Percentiles rank a stretch among this genome's conserved stretches.
Conservation (phyloP, 2,888 invertebrate species). For the Geophilus truncorum region DNA sequence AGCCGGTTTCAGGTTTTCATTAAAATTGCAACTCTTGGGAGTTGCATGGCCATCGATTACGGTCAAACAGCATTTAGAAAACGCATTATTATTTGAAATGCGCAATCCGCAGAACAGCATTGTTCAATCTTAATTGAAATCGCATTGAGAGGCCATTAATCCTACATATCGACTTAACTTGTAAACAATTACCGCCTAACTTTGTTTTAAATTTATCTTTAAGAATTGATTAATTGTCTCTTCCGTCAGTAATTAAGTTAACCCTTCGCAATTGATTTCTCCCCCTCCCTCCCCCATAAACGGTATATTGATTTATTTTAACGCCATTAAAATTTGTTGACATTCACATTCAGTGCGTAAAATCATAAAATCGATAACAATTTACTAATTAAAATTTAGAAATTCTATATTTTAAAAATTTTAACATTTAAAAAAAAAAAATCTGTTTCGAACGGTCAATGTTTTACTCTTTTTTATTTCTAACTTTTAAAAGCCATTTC, state of each 20-base stretch:
- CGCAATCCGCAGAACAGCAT: background rate
- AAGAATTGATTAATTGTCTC: background rate
- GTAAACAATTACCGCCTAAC: background rate
- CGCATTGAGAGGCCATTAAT: background rate
- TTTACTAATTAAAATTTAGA: too few species aligned
- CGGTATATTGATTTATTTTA: background rate
- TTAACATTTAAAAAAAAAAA: background rate
- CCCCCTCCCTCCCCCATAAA: background rate
- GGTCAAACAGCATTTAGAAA: background rate
- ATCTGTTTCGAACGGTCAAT: background rate
- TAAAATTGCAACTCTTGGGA: background rate
- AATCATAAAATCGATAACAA: background rate
- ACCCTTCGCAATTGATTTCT: background rate
- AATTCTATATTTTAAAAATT: too few species aligned
- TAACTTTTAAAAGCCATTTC: background rate
- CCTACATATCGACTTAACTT: background rate
- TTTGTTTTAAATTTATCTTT: background rate
- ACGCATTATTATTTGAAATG: background rate
- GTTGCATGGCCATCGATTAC: background rate
- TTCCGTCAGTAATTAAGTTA: background rate
- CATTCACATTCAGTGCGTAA: background rate
- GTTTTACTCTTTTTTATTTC: background rate
- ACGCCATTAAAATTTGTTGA: background rate
- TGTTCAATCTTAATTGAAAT: background rate
- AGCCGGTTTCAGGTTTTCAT: background rate